Conservation (phyloP, 92 coral and sea anemone species). For the Ricordea florida region DNA sequence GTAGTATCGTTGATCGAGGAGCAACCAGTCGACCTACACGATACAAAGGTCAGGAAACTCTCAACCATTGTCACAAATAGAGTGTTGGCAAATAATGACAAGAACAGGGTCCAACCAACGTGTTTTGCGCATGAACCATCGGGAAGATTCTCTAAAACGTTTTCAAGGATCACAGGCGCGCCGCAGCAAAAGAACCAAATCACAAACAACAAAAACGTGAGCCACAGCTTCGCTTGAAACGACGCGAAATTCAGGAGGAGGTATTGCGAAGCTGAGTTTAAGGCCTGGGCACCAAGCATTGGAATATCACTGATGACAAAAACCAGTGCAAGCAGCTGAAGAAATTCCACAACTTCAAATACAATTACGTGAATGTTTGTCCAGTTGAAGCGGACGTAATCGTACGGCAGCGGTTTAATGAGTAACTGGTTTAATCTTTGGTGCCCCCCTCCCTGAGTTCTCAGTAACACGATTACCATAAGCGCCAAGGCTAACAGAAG, state of each 20-base stretch:
- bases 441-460: neutral
- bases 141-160: constrained; percentile 73
- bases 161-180: constrained; percentile 93
- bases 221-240: constrained; percentile 86
- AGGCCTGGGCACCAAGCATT: constrained; percentile 71
- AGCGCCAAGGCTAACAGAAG: constrained; percentile 62
- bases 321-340: constrained; percentile 90
- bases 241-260: constrained; percentile 84
- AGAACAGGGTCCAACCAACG: constrained; percentile 87
- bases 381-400: constrained; percentile 96
- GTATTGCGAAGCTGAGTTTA: constrained; percentile 76
- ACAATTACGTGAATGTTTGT: constrained; percentile 85
- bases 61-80: constrained; percentile 91
- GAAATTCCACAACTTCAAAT: constrained; percentile 88
- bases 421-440: constrained; percentile 43
- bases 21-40: constrained; percentile 63
- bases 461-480: constrained; percentile 69
- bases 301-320: constrained; percentile 78
- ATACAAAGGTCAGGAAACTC: constrained; percentile 86
- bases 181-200: constrained; percentile 93
- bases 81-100: constrained; percentile 90
- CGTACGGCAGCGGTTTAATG: constrained; percentile 79
- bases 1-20: neutral
- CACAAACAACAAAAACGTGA: constrained; percentile 71
- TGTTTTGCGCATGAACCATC: constrained; percentile 88